A percentile compares a stretch with the other conserved stretches of the same genome.
phyloP scores from a whole-genome alignment of 2,888 invertebrate species.

The Drosophila basisetae region DNA sequence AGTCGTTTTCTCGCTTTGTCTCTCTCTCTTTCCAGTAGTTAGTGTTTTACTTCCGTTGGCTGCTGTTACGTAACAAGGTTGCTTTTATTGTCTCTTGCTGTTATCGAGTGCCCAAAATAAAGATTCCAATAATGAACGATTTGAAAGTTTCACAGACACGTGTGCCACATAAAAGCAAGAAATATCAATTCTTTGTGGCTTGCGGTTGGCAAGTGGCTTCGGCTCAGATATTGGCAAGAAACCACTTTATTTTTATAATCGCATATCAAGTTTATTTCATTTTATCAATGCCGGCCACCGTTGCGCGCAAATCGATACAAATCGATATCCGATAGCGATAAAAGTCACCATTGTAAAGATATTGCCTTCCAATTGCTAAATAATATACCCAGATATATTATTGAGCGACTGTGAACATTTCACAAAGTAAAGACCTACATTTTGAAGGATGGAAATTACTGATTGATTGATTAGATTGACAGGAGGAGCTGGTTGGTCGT shows the following conservation, averaged over 20 bases:
- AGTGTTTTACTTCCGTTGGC: conserved; percentile 63
- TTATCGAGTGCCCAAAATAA: conserved; percentile 19
- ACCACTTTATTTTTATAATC: background rate
- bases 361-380: background rate
- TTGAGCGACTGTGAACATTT: background rate
- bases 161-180: conserved; percentile 22
- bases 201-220: conserved; percentile 25
- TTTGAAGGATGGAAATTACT: background rate
- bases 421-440: background rate
- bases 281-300: background rate
- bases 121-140: background rate
- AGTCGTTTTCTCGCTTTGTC: background rate
- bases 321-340: background rate
- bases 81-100: conserved; percentile 7
- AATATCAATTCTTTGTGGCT: background rate
- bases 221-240: background rate
- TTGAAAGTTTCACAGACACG: conserved; percentile 48
- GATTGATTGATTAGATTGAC: background rate
- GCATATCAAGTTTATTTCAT: background rate
- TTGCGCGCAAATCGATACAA: background rate
- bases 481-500: background rate
- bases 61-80: conserved; percentile 74
- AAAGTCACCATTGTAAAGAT: background rate
- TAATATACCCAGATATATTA: background rate
- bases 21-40: background rate